phyloP scores from a whole-genome alignment of 30 jellyfish, hydroid and myxozoan genomes.

The Hydractinia echinata region DNA sequence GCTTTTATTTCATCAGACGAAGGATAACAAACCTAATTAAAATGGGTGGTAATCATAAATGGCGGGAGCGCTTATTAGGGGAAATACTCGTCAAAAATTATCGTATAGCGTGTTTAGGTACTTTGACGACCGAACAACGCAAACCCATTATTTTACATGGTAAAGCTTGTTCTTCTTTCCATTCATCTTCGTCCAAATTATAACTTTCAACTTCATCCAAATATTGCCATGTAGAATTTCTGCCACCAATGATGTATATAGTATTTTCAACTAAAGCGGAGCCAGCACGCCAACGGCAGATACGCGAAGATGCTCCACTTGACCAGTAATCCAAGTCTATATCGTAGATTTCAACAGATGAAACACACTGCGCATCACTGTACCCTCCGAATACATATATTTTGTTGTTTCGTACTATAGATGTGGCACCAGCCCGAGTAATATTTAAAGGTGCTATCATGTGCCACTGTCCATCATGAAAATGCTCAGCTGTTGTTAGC shows the following conservation, averaged over 20 bases:
- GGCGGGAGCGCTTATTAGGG: too few relatives aligned
- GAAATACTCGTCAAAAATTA: background rate
- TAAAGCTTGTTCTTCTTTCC: conserved; percentile 47
- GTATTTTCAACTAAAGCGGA: conserved; percentile 45
- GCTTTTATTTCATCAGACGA: too few relatives aligned
- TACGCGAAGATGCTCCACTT: conserved; percentile 31
- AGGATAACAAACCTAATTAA: too few relatives aligned
- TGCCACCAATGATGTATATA: conserved; percentile 66
- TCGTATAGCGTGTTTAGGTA: conserved; percentile 48
- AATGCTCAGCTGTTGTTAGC: conserved; percentile 56
- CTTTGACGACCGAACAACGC: conserved; percentile 47
- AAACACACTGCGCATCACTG: conserved; percentile 57
- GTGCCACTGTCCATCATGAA: conserved; percentile 66
- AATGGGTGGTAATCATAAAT: too few relatives aligned
- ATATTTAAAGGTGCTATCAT: conserved; percentile 52
- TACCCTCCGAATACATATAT: conserved; percentile 85
- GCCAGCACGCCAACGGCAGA: conserved; percentile 87
- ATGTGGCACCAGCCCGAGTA: conserved; percentile 91
- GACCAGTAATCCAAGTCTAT: conserved; percentile 48
- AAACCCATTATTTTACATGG: conserved; percentile 81
- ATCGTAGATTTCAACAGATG: conserved; percentile 64
- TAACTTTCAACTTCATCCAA: conserved; percentile 69
- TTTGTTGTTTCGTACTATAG: conserved; percentile 38
- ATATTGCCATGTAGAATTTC: conserved; percentile 85
- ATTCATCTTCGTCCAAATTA: conserved; percentile 39